Evolutionary conservation across 2,888 invertebrate genomes (phyloP), one percentile per base, ranked within the genome.

Genomic region (Drosophila tanythrix): DNA sequence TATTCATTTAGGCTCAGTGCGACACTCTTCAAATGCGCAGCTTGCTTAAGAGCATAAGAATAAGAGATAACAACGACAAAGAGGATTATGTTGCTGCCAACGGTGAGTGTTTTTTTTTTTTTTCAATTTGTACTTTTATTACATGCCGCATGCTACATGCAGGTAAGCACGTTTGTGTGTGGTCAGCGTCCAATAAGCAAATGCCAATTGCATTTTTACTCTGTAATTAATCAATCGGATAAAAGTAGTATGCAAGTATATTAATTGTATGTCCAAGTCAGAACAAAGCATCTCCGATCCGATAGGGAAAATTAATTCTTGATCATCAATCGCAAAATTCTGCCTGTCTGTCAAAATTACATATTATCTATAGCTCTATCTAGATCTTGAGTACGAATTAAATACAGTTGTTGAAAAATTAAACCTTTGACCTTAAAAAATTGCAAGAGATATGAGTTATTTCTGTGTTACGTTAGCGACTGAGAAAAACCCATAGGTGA

Each of bases 321-420:
- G 40, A n/a, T 40, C n/a, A 40, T 10, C n/a, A 40, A 43, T 1
- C 6, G 43, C 21, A 43, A n/a, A 40, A 10, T n/a, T 40, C 40
- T n/a, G n/a, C 10, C n/a, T 1, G 40, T 10, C n/a, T 40, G 10
- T 40, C 4, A 10, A 40, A 40, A 21, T 10, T 11, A 40, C 10
- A n/a, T 40, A 40, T 40, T 2, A n/a, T 11, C 0, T 11, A 2
- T 1, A 1, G n/a, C 2, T 5, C 0, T n/a, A n/a, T n/a, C n/a
- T 10, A n/a, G 40, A 40, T 11, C n/a, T 40, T n/a, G n/a, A 40
- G n/a, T 40, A 40, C 2, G 10, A 43, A 7, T 7, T 46, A 46
- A 46, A 7, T 13, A 46, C 21, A 46, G 13, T 46, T 7, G 21
- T 46, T 46, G 21, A 13, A 21, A 46, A 21, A 21, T 21, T 21